Evolutionary conservation across 2,113 vertebrate genomes (phyloP), one percentile per base, ranked within the genome.

Genomic region (Nibea coibor): DNA sequence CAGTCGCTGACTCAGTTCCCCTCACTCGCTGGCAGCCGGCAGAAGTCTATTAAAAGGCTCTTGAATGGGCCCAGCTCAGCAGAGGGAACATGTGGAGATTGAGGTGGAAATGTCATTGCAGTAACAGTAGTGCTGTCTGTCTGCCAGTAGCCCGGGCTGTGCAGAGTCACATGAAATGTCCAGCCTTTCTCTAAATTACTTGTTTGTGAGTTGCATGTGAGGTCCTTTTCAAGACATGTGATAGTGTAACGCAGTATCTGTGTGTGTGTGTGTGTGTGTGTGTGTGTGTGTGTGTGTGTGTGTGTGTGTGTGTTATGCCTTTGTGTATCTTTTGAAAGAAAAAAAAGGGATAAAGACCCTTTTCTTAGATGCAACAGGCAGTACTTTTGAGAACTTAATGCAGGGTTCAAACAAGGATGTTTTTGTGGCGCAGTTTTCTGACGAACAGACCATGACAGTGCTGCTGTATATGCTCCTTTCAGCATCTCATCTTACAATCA

Each of bases 1-100:
- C 54, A 78, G 64, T n/a, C 31, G 77, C 86, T 89, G 90, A 93
- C 81, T 91, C 89, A 85, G 87, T 85, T 69, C 50, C 66, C 82
- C 57, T 45, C 65, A 17, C 70, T 85, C 77, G 74, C 62, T 73
- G 78, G 82, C 83, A 74, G 85, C 72, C 22, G 45, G 86, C 78
- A 76, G 68, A 78, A 77, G 83, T 88, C 84, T 82, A 91, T 91
- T 91, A 84, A 85, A 83, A 71, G 79, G 57, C 80, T 69, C 45
- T 74, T 86, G 84, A 89, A 88, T 80, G 74, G 79, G 67, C 56
- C 50, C 71, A 39, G 73, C 73, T 86, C 78, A 76, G 86, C 82
- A 54, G 43, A 73, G 75, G 78, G 20, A 87, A 81, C 78, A 59
- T 69, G 80, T 42, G 62, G 73, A 75, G 78, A 57, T 5, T 17